A percentile compares a stretch with the other conserved stretches of the same genome.
Conservation (phyloP, 1,140 invertebrate genomes). For the Steinernema feltiae region DNA sequence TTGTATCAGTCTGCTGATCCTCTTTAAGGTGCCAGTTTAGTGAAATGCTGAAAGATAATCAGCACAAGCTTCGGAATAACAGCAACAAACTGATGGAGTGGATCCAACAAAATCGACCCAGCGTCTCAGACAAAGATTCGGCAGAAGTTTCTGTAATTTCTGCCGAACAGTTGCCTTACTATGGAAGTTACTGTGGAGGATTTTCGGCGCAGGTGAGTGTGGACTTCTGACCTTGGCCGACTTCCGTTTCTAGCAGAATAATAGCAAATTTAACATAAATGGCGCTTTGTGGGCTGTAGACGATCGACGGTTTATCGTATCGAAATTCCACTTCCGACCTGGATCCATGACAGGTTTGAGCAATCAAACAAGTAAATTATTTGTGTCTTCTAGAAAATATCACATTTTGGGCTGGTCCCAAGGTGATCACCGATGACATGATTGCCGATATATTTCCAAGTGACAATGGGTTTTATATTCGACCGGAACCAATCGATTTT, state of each 20-base stretch:
- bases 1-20: background rate
- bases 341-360: conserved; percentile 28
- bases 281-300: conserved; percentile 57
- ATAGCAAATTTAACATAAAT: conserved; percentile 38
- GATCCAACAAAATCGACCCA: conserved; percentile 54
- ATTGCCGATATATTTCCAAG: conserved; percentile 45
- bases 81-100: conserved; percentile 51
- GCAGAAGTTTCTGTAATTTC: conserved; percentile 19
- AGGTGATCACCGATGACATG: conserved; percentile 37
- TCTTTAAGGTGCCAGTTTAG: conserved; percentile 9
- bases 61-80: conserved; percentile 26
- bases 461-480: conserved; percentile 51
- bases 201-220: conserved; percentile 26
- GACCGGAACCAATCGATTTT: conserved; percentile 43
- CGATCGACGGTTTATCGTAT: conserved; percentile 47
- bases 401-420: conserved; percentile 54
- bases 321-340: conserved; percentile 54
- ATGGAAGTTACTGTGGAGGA: conserved; percentile 52
- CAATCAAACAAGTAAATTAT: background rate
- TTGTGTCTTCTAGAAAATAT: conserved; percentile 49
- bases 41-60: conserved; percentile 33
- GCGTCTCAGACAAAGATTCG: conserved; percentile 23
- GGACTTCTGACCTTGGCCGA: background rate
- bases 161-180: conserved; percentile 53
- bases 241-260: conserved; percentile 13